Conservation (phyloP, 2,888 invertebrate species). For the Ariolimax columbianus region DNA sequence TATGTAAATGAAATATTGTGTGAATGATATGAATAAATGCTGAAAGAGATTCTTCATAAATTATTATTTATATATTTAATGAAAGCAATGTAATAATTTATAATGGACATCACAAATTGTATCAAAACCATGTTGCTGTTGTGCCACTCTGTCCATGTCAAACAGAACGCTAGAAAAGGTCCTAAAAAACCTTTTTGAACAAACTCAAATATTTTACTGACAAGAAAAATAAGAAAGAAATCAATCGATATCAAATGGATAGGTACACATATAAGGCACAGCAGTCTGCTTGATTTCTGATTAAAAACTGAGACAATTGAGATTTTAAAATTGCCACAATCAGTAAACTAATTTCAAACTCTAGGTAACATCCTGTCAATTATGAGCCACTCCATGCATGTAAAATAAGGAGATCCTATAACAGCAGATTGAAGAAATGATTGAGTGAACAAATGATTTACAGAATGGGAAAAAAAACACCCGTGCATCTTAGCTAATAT, state of each 20-base stretch:
- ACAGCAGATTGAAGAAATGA: too few relatives aligned
- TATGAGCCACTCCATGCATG: background rate
- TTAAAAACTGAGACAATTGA: conserved; percentile 6
- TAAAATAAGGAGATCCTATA: background rate
- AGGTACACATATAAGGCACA: conserved; percentile 38
- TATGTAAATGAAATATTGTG: background rate
- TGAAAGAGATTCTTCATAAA: conserved; percentile 22
- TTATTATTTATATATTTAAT: background rate
- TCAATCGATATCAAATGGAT: background rate
- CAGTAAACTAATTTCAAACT: background rate
- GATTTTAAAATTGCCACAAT: background rate
- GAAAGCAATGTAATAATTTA: background rate
- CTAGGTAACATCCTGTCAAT: background rate
- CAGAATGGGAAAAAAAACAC: too few relatives aligned
- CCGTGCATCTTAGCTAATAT: too few relatives aligned
- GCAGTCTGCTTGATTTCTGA: conserved; percentile 9
- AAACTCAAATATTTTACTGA: background rate
- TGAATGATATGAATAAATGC: conserved; percentile 21
- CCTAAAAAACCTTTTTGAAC: background rate
- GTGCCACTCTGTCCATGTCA: background rate
- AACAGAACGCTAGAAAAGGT: background rate
- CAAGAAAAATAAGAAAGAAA: background rate
- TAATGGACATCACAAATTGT: background rate
- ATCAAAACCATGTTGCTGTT: background rate
- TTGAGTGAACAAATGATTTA: too few relatives aligned